Evolutionary conservation across 2,113 vertebrate genomes (phyloP).

Genomic region (Phaetusa simplex): DNA sequence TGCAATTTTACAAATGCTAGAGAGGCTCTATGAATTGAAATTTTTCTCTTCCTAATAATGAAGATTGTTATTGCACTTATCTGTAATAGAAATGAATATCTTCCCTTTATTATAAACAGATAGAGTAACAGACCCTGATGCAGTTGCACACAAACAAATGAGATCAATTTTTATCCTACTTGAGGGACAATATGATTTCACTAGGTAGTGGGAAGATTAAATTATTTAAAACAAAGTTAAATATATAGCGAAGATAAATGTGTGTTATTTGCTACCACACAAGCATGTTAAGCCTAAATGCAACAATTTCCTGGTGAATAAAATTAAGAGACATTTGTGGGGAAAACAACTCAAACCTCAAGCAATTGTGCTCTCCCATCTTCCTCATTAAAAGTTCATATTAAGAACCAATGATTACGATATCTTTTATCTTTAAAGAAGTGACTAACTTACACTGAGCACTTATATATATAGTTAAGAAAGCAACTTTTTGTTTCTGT

Average conservation of each 20-base stretch:
- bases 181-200: conserved; percentile 45
- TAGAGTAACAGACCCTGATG: neutral
- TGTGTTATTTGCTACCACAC: neutral
- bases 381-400: neutral
- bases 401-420: neutral
- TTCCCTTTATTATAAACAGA: conserved; percentile 27
- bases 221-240: conserved; percentile 53
- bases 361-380: neutral
- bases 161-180: conserved; percentile 50
- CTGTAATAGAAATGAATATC: conserved; percentile 17
- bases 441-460: neutral
- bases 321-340: neutral
- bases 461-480: neutral
- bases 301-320: neutral
- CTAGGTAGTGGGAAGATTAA: conserved; percentile 8
- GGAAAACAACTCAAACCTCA: neutral
- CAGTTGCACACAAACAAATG: conserved; percentile 45
- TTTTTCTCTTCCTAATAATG: neutral
- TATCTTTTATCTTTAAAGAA: neutral
- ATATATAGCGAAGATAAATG: neutral
- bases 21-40: neutral
- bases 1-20: neutral
- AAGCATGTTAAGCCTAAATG: neutral
- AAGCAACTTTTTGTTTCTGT: neutral
- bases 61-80: neutral